Conservation (phyloP, 2,797 vertebrate species). For the Spea hammondii region DNA sequence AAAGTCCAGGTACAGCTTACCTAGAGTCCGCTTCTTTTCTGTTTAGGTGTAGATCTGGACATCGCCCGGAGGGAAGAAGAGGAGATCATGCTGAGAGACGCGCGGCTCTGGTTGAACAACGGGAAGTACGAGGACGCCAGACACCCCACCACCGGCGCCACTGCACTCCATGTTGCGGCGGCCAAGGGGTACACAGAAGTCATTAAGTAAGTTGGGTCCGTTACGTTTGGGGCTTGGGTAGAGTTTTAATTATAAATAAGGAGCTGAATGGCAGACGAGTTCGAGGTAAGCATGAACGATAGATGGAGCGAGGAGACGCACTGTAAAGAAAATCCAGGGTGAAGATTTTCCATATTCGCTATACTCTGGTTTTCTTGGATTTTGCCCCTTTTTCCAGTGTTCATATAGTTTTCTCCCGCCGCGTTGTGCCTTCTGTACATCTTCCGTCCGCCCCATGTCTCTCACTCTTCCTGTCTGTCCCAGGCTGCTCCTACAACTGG, state of each 20-base stretch:
- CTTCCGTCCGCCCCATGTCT: not conserved
- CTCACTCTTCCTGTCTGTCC: constrained; percentile 23
- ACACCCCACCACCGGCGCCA: constrained; percentile 79
- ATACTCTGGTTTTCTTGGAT: too few relatives aligned
- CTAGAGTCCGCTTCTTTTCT: not conserved
- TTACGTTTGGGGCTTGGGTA: too few relatives aligned
- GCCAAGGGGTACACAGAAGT: constrained; percentile 84
- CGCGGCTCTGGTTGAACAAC: constrained; percentile 56
- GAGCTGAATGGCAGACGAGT: too few relatives aligned
- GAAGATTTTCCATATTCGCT: too few relatives aligned
- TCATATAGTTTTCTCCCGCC: not conserved
- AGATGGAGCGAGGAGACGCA: too few relatives aligned
- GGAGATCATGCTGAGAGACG: constrained; percentile 78
- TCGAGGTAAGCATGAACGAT: too few relatives aligned
- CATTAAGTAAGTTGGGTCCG: constrained; percentile 71
- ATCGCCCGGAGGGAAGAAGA: constrained; percentile 76
- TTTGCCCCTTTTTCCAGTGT: not conserved
- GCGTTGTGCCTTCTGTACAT: not conserved
- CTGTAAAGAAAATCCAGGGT: too few relatives aligned
- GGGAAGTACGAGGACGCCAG: constrained; percentile 62
- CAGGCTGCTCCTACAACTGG: constrained; percentile 68
- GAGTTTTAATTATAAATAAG: too few relatives aligned
- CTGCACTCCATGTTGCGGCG: constrained; percentile 76
- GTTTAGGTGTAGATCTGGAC: constrained; percentile 77
- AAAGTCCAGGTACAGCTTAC: too few relatives aligned